Base-by-base conservation (phyloP, 2,888 invertebrate species). In the Ectemnius lituratus region DNA sequence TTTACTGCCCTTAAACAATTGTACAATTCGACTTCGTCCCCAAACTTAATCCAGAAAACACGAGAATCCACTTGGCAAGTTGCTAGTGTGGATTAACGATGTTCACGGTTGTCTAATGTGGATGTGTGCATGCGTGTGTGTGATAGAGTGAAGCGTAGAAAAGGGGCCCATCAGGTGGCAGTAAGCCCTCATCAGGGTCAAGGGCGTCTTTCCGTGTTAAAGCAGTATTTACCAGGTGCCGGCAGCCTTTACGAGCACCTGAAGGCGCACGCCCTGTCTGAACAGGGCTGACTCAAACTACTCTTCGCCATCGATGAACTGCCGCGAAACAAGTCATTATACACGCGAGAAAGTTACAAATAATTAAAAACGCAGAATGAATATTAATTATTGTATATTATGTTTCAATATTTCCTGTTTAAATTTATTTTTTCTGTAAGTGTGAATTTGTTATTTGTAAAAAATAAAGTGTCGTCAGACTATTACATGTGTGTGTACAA, bases 1-100 rank as follows among this genome's bases (percentile, higher is more conserved):
- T 37, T 6, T 37, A 37, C 23, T 23, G 23, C 23, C 3, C 23
- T 23, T 3, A 3, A 37, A 37, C 37, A 59, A 16, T 16, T 18
- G 14, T 18, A 16, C 14, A 20, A 45, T 68, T 63, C 59, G 49
- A 14, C 62, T 62, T 62, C 49, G 63, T 37, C 23, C 46, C 0
- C 2, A 23, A 23, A 23, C 23, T 23, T 2, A 28, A 60, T 74
- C 63, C 70, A 59, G 65, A 67, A 56, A 45, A 78, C 78, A 78
- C 64, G 70, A 62, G 62, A 78, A 75, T 70, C 47, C 60, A 78
- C 47, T 67, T 52, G 59, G n/a, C 45, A 62, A 59, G 63, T 67
- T 67, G 62, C 62, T 62, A 59, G 64, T 47, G 28, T 57, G 65
- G 52, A 65, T 73, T 60, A 70, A 62, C 52, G 49, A 67, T 27